Evolutionary conservation across 1,140 invertebrate species (phyloP), one percentile per base, ranked within the genome.

Genomic region (Lamellibrachia luymesi): DNA sequence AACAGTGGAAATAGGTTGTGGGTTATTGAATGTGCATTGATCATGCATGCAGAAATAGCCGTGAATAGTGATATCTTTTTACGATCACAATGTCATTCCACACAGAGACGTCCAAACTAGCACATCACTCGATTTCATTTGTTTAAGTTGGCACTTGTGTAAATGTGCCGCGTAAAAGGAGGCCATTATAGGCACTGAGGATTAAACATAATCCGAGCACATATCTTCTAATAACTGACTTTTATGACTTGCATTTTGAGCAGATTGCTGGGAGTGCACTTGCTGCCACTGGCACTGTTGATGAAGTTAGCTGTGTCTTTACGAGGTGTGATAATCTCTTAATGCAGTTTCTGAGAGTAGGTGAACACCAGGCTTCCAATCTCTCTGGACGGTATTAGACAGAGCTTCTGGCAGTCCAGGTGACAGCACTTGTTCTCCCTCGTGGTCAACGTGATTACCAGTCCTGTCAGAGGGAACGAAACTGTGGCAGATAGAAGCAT

Each of bases 151-250:
- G 13, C 64, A 80, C 17, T 80, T 80, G 64, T 80, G 64, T 80
- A 80, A 80, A 80, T 80, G 64, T 22, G 8, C 64, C 17, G 64
- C 64, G 64, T 80, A 80, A 80, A 80, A 80, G 64, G 64, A 22
- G 64, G 2, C 64, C 64, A 80, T 80, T 80, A 80, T 22, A 22
- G 64, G 5, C 13, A 17, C 13, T 22, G 17, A 10, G 17, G 64
- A 80, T 80, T 80, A 80, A 1, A 22, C 64, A 22, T 80, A 80
- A 80, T 80, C 64, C 64, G 64, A 80, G 25, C 64, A 80, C 64
- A 80, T 80, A 80, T 80, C 64, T 80, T 80, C 64, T 80, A 80
- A 80, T 80, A 80, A 80, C 64, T 80, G 64, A 80, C 64, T 80
- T 80, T 80, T 80, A 80, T 22, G 64, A 80, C 64, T 80, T 22